Evolutionary conservation across 2,797 vertebrate genomes (phyloP), one percentile per base, ranked within the genome.

Genomic region (Sitta carolinensis): DNA sequence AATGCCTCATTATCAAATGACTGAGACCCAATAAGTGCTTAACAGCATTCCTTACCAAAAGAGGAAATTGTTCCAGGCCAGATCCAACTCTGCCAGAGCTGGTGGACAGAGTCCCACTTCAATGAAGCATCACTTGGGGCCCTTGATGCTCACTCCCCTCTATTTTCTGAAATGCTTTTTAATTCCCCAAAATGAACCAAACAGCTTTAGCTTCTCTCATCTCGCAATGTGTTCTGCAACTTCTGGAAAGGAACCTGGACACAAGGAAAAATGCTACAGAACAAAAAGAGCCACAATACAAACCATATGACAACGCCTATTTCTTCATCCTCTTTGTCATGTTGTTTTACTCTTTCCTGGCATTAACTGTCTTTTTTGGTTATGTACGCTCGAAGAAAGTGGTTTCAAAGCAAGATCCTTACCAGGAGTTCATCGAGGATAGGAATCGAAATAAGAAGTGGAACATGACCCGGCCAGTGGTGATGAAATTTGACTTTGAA

Each of bases 321-420:
- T 99, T 98, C 96, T 99, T 99, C 96, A 97, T 98, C 96, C 97
- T 99, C 88, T 98, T 99, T 95, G 98, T 99, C 95, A 98, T 99
- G 98, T 96, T 99, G 82, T 98, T 99, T 98, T 99, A 99, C 96
- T 98, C 98, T 94, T 98, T 99, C 96, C 96, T 99, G 87, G 98
- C 98, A 36, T 97, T 98, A 94, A 97, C 98, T 84, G 98, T 99
- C 96, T 98, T 99, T 94, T 98, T 97, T 96, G 98, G 98, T 97
- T 98, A 99, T 90, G 96, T 97, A 68, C 97, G 97, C 94, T 97
- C 97, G 34, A 97, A 98, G 95, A 98, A 98, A 83, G 97, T 97
- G 13, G 96, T 98, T 97, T 98, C 97, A 95, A 98, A 98, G 96
- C 98, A 98, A 97, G 98, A 98, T 97, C 98, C 98, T 93, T 98